Evolutionary conservation across 2,797 vertebrate species (phyloP).

Genomic region (Setipinna tenuifilis): DNA sequence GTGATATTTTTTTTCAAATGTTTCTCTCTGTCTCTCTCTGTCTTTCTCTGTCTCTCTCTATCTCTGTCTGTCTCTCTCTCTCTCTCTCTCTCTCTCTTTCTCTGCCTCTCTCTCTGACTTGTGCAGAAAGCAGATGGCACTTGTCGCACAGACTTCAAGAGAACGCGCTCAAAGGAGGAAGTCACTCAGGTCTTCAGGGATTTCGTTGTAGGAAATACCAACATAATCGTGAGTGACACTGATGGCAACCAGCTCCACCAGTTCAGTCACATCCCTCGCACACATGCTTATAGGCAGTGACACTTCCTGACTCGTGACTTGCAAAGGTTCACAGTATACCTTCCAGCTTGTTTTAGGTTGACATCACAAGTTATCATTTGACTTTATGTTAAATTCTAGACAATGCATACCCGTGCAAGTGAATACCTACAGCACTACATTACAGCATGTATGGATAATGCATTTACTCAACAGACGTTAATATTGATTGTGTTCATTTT

Average conservation of each 20-base stretch:
- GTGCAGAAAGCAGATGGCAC: conserved; percentile 89
- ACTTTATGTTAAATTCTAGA: background rate
- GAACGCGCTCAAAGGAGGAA: conserved; percentile 86
- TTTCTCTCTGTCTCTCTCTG: too few species aligned
- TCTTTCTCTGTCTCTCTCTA: too few species aligned
- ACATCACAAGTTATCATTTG: background rate
- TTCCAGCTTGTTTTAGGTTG: background rate
- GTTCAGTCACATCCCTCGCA: conserved; percentile 29
- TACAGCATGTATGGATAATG: background rate
- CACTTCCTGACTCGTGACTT: background rate
- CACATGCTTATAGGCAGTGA: conserved; percentile 28
- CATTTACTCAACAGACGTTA: background rate
- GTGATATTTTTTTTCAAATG: background rate
- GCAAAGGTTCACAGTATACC: conserved; percentile 26
- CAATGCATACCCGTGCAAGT: background rate
- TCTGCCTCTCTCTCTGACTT: background rate
- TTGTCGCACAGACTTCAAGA: conserved; percentile 97
- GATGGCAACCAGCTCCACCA: conserved; percentile 28
- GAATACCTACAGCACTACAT: background rate
- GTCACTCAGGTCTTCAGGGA: conserved; percentile 87
- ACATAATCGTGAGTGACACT: conserved; percentile 81
- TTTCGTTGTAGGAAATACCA: conserved; percentile 84
- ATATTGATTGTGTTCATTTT: background rate
- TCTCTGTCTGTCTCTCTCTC: background rate
- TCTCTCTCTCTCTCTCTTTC: background rate